Base-by-base conservation (phyloP, 2,113 vertebrate genomes). In the Mohoua ochrocephala region DNA sequence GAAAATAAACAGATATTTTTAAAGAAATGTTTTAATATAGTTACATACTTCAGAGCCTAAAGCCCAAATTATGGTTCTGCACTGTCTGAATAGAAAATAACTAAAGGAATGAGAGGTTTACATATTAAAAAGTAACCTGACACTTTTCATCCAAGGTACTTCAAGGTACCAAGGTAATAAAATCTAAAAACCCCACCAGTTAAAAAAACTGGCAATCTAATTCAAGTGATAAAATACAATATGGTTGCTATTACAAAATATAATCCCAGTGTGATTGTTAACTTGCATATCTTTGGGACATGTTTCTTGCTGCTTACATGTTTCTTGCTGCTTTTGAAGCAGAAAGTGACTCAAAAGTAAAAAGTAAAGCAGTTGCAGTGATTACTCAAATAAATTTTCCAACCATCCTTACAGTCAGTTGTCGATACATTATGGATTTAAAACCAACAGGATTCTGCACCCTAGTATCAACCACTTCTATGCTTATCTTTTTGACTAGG, bases 101-200 rank as follows among this genome's bases (percentile, higher is more conserved):
- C n/a, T 52, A 83, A 65, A 64, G 35, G 30, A 96, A 94, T 94
- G 80, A 82, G 70, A 95, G 85, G 56, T 89, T 56, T 81, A 88
- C 18, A 63, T 44, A 49, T 81, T 75, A 87, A 79, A 90, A 80
- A 94, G 60, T 75, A 93, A 96, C 39, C n/a, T 71, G 44, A 79
- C 22, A 89, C 59, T 94, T 93, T 92, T 64, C 37, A 94, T 74
- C 47, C 7, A 41, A 91, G 42, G 24, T 85, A 54, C 54, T 95
- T 90, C 77, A 87, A 64, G 20, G 65, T 86, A 95, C 67, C 42
- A 44, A 31, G 11, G 63, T 80, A 95, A 92, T 75, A 96, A 91
- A 92, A 95, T 53, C 35, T 78, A 67, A 96, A 96, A 95, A 44
- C 31, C 42, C 44, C 81, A 84, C 7, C 27, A 91, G 44, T 50